Base-by-base conservation (phyloP, 2,797 vertebrate genomes). In the Lepus townsendii region DNA sequence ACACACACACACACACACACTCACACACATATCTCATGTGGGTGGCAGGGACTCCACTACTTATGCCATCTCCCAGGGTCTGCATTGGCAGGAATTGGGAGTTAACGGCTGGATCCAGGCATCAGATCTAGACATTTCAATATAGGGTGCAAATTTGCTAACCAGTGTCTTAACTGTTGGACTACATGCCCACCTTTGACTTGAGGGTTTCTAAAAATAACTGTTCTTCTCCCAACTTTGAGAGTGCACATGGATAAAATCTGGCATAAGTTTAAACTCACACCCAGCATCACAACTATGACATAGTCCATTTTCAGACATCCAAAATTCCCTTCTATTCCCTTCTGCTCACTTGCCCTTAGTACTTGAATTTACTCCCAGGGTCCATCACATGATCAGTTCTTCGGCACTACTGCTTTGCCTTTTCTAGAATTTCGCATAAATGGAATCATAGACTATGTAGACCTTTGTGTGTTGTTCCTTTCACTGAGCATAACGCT, bases 401-500 rank as follows among this genome's bases (percentile, higher is more conserved):
- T 78, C 35, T 93, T 75, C 68, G 57, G 3, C 30, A 30, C 14
- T 20, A 11, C 8, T 38, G 9, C 60, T 60, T 72, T 47, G 19
- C 17, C 30, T 66, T 91, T 35, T 80, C 20, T 42, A 79, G n/a
- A 83, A 62, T 73, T 82, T 72, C 35, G 26, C 30, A 32, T 50
- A 50, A 92, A n/a, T 77, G 17, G 17, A 68, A 32, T 85, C 32
- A 77, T 11, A 35, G 10, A 88, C 4, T 14, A 68, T 20, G 27
- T 3, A 63, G 63, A 66, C 5, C 78, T 86, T 63, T 78, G 4
- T 42, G 32, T 22, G 8, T 63, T 3, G 19, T 86, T 89, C 80
- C 78, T 82, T 93, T 75, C 42, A 42, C 24, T 87, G 60, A 66
- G 79, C 11, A 54, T 60, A 62, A 68, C 87, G 77, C 20, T 85